Base-by-base conservation (phyloP, 2,888 invertebrate genomes). In the Augiades crinisus region DNA sequence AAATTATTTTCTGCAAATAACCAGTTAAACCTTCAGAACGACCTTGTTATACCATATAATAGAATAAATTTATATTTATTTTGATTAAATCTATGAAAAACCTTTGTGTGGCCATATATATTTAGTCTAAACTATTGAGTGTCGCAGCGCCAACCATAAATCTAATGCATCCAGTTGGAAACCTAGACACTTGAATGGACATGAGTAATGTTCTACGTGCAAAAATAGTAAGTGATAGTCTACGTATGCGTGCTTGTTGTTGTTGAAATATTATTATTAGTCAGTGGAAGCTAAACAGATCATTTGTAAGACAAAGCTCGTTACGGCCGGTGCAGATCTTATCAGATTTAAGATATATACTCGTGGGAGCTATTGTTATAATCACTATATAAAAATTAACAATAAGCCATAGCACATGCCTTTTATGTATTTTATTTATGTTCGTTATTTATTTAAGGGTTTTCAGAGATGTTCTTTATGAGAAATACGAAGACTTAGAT, bases 241-340 rank as follows among this genome's bases (percentile, higher is more conserved):
- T 17, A 6, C 27, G 16, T 16, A 41, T 30, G 30, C 27, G 24
- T 27, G 24, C 2, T 40, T 41, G 27, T 41, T 7, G 10, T 17
- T 40, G 27, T 17, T 41, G 24, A 41, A 41, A 27, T 37, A 30
- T 27, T 27, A 19, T 16, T 34, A 24, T 22, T 45, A 34, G 22
- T 19, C 24, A 12, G 46, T 12, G 5, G 27, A 47, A 37, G 30
- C 24, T 30, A 47, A 47, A 37, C 17, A 46, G 27, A 12, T 27
- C 17, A 47, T 47, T 47, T 45, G 45, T 24, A 45, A 13, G 34
- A 45, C 45, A 14, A 12, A n/a, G 21, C 43, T 33, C 5, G 33
- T 33, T 33, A 21, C 21, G 33, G 12, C 10, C 8, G 12, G 22
- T 30, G 30, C 45, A 24, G 45, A 45, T 45, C 22, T 22, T 45